Evolutionary conservation across 2,797 vertebrate species (phyloP).

Genomic region (Novumbra hubbsi): DNA sequence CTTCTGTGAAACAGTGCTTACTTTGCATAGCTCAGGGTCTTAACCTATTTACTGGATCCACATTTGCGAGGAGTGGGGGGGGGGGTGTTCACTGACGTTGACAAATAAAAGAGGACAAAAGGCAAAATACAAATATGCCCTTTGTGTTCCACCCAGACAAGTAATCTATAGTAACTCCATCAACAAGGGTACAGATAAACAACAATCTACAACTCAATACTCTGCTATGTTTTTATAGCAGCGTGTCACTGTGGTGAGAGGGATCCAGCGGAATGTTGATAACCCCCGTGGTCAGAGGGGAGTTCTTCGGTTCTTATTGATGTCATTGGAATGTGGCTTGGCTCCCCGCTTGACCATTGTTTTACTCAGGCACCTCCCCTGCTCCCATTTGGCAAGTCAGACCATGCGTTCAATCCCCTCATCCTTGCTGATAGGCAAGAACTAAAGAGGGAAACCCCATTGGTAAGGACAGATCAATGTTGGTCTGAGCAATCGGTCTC

Average conservation of each 20-base stretch:
- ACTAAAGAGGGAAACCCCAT: too few species aligned
- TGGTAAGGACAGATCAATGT: too few species aligned
- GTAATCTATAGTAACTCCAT: conserved; percentile 14
- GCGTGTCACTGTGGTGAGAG: background rate
- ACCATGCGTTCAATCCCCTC: too few species aligned
- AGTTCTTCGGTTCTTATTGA: conserved; percentile 1
- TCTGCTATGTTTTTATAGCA: background rate
- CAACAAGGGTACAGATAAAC: conserved; percentile 1
- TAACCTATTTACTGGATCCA: conserved; percentile 13
- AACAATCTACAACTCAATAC: conserved; percentile 6
- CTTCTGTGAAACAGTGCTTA: conserved; percentile 22
- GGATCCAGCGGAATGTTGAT: background rate
- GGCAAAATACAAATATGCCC: background rate
- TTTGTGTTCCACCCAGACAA: background rate
- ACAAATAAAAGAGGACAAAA: conserved; percentile 8
- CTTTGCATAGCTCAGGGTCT: conserved; percentile 17
- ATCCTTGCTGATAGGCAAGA: too few species aligned
- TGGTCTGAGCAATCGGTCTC: too few species aligned
- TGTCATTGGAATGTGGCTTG: background rate
- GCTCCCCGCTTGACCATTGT: background rate
- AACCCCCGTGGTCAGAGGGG: background rate
- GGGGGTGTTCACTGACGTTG: background rate
- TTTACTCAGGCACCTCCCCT: too few species aligned
- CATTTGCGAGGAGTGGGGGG: background rate
- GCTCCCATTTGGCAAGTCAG: too few species aligned